Base-by-base conservation (phyloP, 1,140 invertebrate genomes). In the Euwallacea fornicatus region DNA sequence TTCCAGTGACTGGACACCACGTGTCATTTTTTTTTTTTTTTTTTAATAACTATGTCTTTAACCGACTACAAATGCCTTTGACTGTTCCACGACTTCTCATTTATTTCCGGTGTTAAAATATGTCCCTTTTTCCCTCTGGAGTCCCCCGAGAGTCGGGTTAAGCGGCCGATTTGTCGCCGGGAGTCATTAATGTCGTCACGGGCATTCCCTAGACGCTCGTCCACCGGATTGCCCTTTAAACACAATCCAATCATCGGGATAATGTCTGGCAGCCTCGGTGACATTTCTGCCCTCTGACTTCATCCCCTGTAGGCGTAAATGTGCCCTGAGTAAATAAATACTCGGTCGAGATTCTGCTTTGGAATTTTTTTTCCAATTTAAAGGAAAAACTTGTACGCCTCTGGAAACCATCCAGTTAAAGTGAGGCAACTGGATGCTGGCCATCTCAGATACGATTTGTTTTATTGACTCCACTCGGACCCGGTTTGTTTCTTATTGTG, bases 111-210 rank as follows among this genome's bases (percentile, higher is more conserved):
- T 68, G 74, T 73, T 77, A 74, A 79, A 79, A 78, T 79, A 76
- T 78, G 78, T 78, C 66, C 41, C 58, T 73, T 65, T 73, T 21
- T 21, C 54, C 41, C 42, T 46, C 43, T 21, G 56, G 70, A 44
- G 41, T 62, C 73, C 71, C 59, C n/a, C 41, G 21, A 60, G 71
- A 68, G 62, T 15, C 44, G 71, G 76, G 78, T 80, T 81, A 80
- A 80, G 78, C 78, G 78, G 75, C 76, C 79, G 79, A 81, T 80
- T 81, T 81, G 79, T 81, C 79, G 78, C 79, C 74, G 72, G 75
- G 62, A 78, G 77, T 81, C 78, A 81, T 81, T 81, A 81, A 80
- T 77, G 79, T 75, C 69, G 71, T 72, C 67, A 71, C 70, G 54
- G 59, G 65, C 63, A 72, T 73, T 80, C 78, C 79, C 79, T 47